A percentile compares a stretch with the other conserved stretches of the same genome.
phyloP scores from a whole-genome alignment of 1,140 invertebrate genomes.

The Bombyx mandarina region DNA sequence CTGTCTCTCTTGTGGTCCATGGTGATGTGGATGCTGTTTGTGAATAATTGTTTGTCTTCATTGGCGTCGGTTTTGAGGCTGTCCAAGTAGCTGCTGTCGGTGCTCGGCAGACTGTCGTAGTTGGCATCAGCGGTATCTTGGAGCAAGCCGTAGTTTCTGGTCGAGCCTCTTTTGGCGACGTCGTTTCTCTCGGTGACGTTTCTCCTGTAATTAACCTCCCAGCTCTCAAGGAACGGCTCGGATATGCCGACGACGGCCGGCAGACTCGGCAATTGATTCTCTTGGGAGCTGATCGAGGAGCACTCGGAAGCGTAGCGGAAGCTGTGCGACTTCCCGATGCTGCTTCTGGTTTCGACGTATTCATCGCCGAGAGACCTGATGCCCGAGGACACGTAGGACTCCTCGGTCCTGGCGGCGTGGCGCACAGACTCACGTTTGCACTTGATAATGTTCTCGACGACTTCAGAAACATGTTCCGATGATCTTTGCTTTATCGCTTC shows the following conservation, averaged over 20 bases:
- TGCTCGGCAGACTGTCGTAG: slow-evolving; percentile 60
- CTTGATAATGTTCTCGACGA: slow-evolving; percentile 38
- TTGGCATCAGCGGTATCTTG: slow-evolving; percentile 43
- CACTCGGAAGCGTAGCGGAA: slow-evolving; percentile 73
- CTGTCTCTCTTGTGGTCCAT: slow-evolving; percentile 58
- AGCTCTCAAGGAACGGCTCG: slow-evolving; percentile 67
- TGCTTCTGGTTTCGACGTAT: slow-evolving; percentile 60
- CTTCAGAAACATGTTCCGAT: slow-evolving; percentile 43
- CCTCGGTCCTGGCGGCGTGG: slow-evolving; percentile 37
- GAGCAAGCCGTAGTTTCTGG: slow-evolving; percentile 50
- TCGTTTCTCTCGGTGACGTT: slow-evolving; percentile 59
- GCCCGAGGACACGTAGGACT: slow-evolving; percentile 42
- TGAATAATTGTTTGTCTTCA: slow-evolving; percentile 50
- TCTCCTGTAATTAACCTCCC: slow-evolving; percentile 68
- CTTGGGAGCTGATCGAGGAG: slow-evolving; percentile 58
- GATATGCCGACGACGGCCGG: slow-evolving; percentile 68
- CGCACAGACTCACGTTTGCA: slow-evolving; percentile 37
- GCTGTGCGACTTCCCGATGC: slow-evolving; percentile 77
- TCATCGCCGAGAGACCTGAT: slow-evolving; percentile 57
- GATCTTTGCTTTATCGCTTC: slow-evolving; percentile 57
- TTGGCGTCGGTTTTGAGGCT: slow-evolving; percentile 53
- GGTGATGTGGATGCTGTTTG: slow-evolving; percentile 52
- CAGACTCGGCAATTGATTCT: slow-evolving; percentile 66
- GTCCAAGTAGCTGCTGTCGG: slow-evolving; percentile 62
- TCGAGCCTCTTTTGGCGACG: slow-evolving; percentile 49